Conservation (phyloP, 2,797 vertebrate genomes). For the Alauda arvensis region DNA sequence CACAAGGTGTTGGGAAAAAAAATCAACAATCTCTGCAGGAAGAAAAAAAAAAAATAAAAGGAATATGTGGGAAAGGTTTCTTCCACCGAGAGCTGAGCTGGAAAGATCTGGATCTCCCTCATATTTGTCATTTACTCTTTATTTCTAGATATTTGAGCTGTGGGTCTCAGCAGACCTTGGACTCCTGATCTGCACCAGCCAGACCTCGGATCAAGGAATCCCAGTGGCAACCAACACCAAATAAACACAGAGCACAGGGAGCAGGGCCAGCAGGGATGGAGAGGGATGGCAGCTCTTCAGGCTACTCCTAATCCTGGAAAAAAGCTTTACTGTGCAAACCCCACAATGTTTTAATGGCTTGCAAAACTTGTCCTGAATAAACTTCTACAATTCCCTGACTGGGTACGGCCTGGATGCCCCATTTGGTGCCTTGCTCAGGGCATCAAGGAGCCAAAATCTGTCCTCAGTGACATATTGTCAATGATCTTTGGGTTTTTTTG, state of each 20-base stretch:
- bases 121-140: background rate
- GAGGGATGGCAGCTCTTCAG: background rate
- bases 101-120: background rate
- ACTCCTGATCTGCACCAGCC: background rate
- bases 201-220: background rate
- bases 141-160: background rate
- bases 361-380: background rate
- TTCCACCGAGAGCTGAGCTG: background rate
- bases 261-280: background rate
- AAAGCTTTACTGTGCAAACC: accelerated
- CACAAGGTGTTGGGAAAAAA: background rate
- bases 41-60: background rate
- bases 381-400: background rate
- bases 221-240: background rate
- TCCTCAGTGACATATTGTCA: background rate
- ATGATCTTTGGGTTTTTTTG: background rate
- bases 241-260: accelerated
- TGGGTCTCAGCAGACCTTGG: background rate
- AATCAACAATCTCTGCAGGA: background rate
- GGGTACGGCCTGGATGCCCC: too few relatives aligned
- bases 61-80: background rate
- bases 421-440: accelerated
- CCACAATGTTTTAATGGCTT: background rate
- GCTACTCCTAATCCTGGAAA: background rate
- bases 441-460: background rate